These are phyloP conservation scores for Chroicocephalus ridibundus DNA, from an alignment of 2,113 vertebrate genomes.

Conservation along the genomic window DNA sequence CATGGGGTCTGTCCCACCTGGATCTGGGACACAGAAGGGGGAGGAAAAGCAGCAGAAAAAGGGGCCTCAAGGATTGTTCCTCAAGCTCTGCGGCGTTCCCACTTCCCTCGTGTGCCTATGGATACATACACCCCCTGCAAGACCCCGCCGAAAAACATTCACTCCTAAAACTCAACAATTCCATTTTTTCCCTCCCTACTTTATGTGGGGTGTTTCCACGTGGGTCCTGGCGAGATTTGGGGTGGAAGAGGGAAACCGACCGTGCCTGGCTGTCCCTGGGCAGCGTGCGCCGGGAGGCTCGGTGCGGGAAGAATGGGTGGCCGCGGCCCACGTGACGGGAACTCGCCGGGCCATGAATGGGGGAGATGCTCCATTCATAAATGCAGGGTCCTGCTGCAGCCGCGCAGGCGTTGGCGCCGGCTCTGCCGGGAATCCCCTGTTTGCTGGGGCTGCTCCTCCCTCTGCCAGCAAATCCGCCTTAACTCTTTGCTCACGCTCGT, in stretches of 20 bases:
- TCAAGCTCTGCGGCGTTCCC: fast-evolving
- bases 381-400: not conserved
- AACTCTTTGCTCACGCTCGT: not conserved
- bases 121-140: fast-evolving
- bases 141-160: fast-evolving
- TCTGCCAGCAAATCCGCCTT: not conserved
- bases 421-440: not conserved
- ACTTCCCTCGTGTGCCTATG: fast-evolving
- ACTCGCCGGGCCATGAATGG: constrained; percentile 62
- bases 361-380: constrained; percentile 66
- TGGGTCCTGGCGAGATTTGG: fast-evolving
- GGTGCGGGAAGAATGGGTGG: not conserved
- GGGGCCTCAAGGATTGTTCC: not conserved
- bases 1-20: fast-evolving
- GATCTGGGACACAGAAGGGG: not conserved
- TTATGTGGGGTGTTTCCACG: fast-evolving
- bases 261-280: fast-evolving
- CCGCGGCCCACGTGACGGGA: not conserved
- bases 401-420: not conserved
- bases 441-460: constrained; percentile 32
- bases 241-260: fast-evolving
- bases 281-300: fast-evolving
- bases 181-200: not conserved
- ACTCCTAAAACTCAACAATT: not conserved
- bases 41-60: not conserved